A percentile compares a stretch with the other conserved stretches of the same genome.
These are phyloP conservation scores for Syncerus caffer DNA, from an alignment of 2,797 vertebrate genomes.

Conservation along the genomic window DNA sequence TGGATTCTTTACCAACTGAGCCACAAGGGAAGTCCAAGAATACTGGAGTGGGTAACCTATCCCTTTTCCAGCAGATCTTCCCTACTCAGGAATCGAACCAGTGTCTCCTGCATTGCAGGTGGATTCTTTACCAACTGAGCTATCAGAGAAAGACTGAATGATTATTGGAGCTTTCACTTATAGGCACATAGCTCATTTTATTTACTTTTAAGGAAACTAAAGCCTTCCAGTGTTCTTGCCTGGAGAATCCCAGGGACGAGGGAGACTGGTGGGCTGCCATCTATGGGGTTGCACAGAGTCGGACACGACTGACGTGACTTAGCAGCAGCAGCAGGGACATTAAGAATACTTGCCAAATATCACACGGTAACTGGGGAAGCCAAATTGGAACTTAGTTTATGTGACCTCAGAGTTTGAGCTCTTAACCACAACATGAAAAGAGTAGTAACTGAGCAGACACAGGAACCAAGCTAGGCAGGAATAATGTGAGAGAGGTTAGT, in stretches of 20 bases:
- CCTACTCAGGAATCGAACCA: neutral
- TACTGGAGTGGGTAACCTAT: neutral
- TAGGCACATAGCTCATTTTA: neutral
- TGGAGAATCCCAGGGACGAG: too few relatives aligned
- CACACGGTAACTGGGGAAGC: neutral
- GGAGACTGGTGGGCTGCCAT: too few relatives aligned
- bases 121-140: neutral
- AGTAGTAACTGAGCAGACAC: neutral
- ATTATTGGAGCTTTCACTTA: neutral
- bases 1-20: neutral
- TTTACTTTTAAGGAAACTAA: neutral
- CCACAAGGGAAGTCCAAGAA: neutral
- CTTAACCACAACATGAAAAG: neutral
- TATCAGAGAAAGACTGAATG: neutral
- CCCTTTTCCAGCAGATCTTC: neutral
- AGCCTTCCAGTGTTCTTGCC: neutral
- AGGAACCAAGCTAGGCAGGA: neutral
- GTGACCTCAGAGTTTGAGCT: neutral
- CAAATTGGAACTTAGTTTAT: neutral
- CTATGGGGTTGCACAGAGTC: too few relatives aligned
- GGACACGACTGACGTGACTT: too few relatives aligned
- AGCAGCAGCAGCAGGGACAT: neutral
- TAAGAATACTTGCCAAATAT: neutral
- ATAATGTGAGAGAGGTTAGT: neutral
- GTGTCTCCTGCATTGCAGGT: neutral